Base-by-base conservation (phyloP, 1,140 invertebrate species). In the Gerris buenoi region DNA sequence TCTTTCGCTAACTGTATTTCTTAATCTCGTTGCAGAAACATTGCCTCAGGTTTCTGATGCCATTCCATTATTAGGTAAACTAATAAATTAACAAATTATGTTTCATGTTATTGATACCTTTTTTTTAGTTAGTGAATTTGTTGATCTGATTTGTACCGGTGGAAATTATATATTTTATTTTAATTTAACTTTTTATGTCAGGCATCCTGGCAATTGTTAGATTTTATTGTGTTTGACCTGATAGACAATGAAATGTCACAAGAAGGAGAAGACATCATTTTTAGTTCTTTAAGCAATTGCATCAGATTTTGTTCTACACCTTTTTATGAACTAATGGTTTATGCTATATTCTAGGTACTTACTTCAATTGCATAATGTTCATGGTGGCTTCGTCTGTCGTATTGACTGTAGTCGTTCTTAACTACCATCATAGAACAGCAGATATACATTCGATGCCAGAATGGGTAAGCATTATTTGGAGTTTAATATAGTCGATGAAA, bases 361-460 rank as follows among this genome's bases (percentile, higher is more conserved):
- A 98, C 83, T 99, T 99, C 86, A 97, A 97, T 79, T 98, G 94
- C 83, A 98, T 98, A 79, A 99, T 98, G 97, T 94, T 98, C 79
- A 97, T 98, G 94, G 95, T 98, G 79, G 95, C 95, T 57, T 94
- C 95, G 68, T 98, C 95, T 69, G 95, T 99, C 74, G 91, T 98
- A 68, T 87, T 96, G 73, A 98, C 97, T 25, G 94, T 99, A 67
- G 86, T 98, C 72, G 95, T 98, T 69, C 85, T 99, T 69, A 98
- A 98, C 81, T 98, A 96, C 80, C 97, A 99, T 82, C 95, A 98
- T 80, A 85, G 95, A 74, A 94, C 90, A 71, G 90, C 95, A 46
- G 94, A 97, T 76, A 97, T 93, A 76, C 94, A 98, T 79, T 88
- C 90, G 75, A 97, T 99, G 94, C 91, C 93, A 70, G 83, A 85